Percentiles rank a stretch among this genome's conserved stretches.
Evolutionary conservation across 2,113 vertebrate genomes (phyloP).

Genomic region (Mastomys coucha): DNA sequence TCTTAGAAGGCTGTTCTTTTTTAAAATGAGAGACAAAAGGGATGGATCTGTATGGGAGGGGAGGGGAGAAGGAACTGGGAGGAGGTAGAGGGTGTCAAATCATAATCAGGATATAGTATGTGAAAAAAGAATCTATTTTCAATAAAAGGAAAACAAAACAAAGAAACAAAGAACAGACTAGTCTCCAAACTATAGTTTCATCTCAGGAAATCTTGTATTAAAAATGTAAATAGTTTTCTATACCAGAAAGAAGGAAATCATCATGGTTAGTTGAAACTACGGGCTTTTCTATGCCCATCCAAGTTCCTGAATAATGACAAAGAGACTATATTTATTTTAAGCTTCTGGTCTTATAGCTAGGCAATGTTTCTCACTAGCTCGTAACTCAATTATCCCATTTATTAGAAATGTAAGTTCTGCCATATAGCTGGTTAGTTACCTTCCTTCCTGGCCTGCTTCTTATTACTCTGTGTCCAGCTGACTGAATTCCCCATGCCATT

Average conservation of each 20-base stretch:
- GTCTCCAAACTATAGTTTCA: background rate
- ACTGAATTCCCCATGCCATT: too few species aligned
- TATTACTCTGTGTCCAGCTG: too few species aligned
- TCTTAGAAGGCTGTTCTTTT: background rate
- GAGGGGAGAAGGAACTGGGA: background rate
- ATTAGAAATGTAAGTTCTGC: too few species aligned
- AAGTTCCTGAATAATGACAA: too few species aligned
- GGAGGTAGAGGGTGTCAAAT: background rate
- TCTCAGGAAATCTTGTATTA: background rate
- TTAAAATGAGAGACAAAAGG: background rate
- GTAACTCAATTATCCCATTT: too few species aligned
- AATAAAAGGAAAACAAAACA: background rate
- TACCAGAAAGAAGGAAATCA: background rate
- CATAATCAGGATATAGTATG: background rate
- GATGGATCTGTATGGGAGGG: background rate
- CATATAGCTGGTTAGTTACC: too few species aligned
- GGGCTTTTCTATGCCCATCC: too few species aligned
- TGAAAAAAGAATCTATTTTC: background rate
- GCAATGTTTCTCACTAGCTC: too few species aligned
- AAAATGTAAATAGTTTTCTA: background rate
- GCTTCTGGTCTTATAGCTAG: too few species aligned
- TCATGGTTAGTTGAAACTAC: background rate
- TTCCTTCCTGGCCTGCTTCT: too few species aligned
- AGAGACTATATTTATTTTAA: too few species aligned
- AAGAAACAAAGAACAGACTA: background rate